phyloP scores from a whole-genome alignment of 2,797 vertebrate species.

The Galaxias olidus region DNA sequence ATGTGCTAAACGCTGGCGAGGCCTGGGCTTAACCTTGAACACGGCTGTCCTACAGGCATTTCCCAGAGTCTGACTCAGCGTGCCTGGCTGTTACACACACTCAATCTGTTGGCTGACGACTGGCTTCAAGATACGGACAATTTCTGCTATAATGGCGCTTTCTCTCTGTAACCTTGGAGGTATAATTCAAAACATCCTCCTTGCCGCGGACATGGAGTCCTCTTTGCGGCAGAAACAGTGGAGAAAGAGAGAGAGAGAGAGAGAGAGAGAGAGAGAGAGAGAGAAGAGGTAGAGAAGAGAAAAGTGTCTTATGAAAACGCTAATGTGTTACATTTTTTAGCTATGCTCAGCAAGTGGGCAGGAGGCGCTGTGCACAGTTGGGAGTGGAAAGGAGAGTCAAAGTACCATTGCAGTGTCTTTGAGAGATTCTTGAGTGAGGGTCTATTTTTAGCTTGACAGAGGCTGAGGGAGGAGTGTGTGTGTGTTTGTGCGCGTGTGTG shows the following conservation, averaged over 20 bases:
- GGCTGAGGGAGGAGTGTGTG: slow-evolving; percentile 54
- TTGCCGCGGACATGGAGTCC: slow-evolving; percentile 2
- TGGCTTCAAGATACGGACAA: slow-evolving; percentile 51
- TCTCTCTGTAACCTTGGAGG: slow-evolving; percentile 60
- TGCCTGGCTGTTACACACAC: slow-evolving; percentile 40
- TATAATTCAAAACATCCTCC: slow-evolving; percentile 46
- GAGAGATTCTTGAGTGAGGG: slow-evolving; percentile 60
- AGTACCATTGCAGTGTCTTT: slow-evolving; percentile 36
- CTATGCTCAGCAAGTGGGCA: slow-evolving; percentile 40
- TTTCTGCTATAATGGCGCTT: slow-evolving; percentile 62
- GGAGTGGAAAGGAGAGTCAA: slow-evolving; percentile 33
- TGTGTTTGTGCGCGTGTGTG: slow-evolving; percentile 28
- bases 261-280: background rate
- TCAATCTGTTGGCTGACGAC: slow-evolving; percentile 61
- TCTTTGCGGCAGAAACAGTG: slow-evolving; percentile 10
- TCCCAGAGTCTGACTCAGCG: slow-evolving; percentile 63
- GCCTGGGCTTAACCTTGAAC: slow-evolving; percentile 67
- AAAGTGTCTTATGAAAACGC: slow-evolving; percentile 21
- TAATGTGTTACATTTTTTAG: slow-evolving; percentile 41
- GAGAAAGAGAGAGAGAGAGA: background rate
- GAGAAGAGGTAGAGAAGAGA: background rate
- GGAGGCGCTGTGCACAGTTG: slow-evolving; percentile 7
- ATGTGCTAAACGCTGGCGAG: slow-evolving; percentile 31
- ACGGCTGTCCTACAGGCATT: slow-evolving; percentile 42
- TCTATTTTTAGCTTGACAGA: slow-evolving; percentile 68